phyloP scores from a whole-genome alignment of 2,113 vertebrate genomes.

The Anolis carolinensis region DNA sequence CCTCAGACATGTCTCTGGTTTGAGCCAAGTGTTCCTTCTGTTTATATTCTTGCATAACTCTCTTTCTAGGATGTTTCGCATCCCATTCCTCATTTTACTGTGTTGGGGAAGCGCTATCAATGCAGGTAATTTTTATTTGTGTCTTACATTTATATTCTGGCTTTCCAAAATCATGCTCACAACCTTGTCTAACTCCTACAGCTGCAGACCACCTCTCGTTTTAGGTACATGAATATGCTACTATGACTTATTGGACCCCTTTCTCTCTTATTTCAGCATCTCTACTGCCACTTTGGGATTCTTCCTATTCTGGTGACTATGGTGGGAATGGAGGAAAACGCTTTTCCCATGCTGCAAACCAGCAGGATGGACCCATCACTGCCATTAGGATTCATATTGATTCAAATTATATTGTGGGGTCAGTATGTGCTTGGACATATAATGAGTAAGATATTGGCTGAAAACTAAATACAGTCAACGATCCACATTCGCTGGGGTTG shows the following conservation, averaged over 20 bases:
- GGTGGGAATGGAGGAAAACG: background rate
- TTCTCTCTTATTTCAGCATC: background rate
- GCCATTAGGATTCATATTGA: background rate
- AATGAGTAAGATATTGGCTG: too few relatives aligned
- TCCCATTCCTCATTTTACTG: background rate
- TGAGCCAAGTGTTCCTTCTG: too few relatives aligned
- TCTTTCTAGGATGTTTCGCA: too few relatives aligned
- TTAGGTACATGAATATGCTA: background rate
- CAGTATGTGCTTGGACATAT: too few relatives aligned
- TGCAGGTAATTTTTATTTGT: background rate
- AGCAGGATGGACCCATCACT: background rate
- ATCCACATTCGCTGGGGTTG: too few relatives aligned
- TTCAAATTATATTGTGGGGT: too few relatives aligned
- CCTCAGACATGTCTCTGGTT: too few relatives aligned
- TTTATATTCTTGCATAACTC: too few relatives aligned
- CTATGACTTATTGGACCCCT: rapidly evolving
- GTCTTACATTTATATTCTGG: background rate
- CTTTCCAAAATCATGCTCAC: too few relatives aligned
- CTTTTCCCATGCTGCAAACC: background rate
- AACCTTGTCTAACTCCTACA: too few relatives aligned
- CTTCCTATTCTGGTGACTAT: background rate
- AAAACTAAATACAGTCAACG: too few relatives aligned
- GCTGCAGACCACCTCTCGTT: too few relatives aligned
- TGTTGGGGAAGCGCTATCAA: background rate
- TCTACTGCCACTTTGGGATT: background rate